Percentiles rank a stretch among this genome's conserved stretches.
Evolutionary conservation across 2,113 vertebrate species (phyloP).

Genomic region (Mastomys coucha): DNA sequence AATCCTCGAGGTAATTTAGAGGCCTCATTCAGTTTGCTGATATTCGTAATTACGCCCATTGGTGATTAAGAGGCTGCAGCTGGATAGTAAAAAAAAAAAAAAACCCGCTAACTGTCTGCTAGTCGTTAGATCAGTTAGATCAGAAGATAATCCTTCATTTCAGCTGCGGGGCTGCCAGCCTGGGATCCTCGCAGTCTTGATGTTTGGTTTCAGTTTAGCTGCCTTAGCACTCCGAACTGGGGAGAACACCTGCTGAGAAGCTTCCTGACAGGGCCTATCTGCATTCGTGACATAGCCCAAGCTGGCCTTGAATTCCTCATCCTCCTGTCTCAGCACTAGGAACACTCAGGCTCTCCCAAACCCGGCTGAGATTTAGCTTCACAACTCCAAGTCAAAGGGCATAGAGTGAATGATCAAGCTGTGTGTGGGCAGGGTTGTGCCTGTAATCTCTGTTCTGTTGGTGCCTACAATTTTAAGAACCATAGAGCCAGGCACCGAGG

Average conservation of each 20-base stretch:
- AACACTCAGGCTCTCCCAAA: neutral
- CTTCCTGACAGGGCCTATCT: neutral
- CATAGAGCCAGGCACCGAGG: neutral
- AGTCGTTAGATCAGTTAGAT: neutral
- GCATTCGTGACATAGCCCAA: neutral
- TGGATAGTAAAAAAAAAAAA: slow-evolving; percentile 35
- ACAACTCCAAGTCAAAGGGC: neutral
- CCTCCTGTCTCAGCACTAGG: neutral
- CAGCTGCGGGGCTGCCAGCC: neutral
- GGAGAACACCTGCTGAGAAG: neutral
- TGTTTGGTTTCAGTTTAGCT: neutral
- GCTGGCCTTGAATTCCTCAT: neutral
- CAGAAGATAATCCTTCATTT: slow-evolving; percentile 40
- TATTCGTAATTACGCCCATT: slow-evolving; percentile 60
- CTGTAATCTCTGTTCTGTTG: neutral
- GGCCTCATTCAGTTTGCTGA: slow-evolving; percentile 41
- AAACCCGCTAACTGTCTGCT: neutral
- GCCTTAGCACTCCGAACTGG: neutral
- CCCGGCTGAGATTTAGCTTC: neutral
- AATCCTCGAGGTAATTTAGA: slow-evolving; percentile 60
- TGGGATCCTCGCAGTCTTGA: neutral
- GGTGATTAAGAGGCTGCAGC: slow-evolving; percentile 58
- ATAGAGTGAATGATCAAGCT: neutral
- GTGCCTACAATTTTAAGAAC: neutral
- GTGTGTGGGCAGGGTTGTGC: neutral